Percentiles rank a stretch among this genome's conserved stretches.
Evolutionary conservation across 2,113 vertebrate genomes (phyloP).

Genomic region (Alethe castanea): DNA sequence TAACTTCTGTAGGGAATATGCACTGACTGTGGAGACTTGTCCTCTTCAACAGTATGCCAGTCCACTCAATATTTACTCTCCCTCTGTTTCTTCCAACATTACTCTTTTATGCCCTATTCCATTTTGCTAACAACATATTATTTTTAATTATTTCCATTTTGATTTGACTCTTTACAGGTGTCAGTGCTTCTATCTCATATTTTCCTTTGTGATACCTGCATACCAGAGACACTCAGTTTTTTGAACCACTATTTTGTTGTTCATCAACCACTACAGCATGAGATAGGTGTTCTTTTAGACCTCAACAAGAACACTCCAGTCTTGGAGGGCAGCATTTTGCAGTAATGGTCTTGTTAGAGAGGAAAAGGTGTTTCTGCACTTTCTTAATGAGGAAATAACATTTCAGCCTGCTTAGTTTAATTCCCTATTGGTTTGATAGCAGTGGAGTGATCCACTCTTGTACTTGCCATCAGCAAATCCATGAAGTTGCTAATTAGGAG

Average conservation of each 20-base stretch:
- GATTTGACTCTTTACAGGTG: not conserved
- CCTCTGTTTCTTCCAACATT: not conserved
- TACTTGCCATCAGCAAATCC: slow-evolving; percentile 55
- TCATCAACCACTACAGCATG: not conserved
- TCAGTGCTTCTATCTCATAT: not conserved
- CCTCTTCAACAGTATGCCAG: not conserved
- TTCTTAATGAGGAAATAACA: slow-evolving; percentile 10
- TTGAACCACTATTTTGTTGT: not conserved
- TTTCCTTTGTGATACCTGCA: not conserved
- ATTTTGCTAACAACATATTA: not conserved
- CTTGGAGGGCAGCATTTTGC: not conserved
- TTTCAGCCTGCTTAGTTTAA: slow-evolving; percentile 1
- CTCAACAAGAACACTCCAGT: not conserved
- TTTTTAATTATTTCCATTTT: not conserved
- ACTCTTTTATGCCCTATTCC: not conserved
- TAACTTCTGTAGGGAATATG: not conserved
- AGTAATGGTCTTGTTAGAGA: not conserved
- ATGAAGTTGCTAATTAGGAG: slow-evolving; percentile 54
- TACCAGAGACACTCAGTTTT: not conserved
- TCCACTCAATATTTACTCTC: not conserved
- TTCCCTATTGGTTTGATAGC: not conserved
- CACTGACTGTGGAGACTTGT: not conserved
- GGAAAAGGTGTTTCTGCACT: not conserved
- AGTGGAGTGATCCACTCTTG: slow-evolving; percentile 19
- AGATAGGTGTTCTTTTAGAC: not conserved